Conservation (phyloP, 2,888 invertebrate species). For the Lasioglossum morio region DNA sequence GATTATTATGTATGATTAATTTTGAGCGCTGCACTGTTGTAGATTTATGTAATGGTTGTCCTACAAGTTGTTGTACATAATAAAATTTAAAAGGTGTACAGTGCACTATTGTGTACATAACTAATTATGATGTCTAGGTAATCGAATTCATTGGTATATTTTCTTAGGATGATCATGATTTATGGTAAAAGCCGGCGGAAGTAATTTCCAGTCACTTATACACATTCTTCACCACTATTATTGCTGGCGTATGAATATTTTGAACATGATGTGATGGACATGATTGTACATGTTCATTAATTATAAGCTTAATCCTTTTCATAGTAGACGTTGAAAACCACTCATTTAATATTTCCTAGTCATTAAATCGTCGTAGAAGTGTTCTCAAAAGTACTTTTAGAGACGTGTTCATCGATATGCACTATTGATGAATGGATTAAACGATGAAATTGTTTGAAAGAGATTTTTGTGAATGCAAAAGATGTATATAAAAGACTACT, state of each 20-base stretch:
- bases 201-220: not conserved
- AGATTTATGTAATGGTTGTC: not conserved
- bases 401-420: not conserved
- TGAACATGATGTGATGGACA: not conserved
- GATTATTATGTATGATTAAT: not conserved
- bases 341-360: not conserved
- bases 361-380: not conserved
- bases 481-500: not conserved
- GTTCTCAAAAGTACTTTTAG: not conserved
- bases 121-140: not conserved
- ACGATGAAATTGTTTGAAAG: not conserved
- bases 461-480: not conserved
- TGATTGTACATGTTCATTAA: not conserved
- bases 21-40: not conserved
- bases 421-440: too few species aligned
- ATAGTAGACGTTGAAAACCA: not conserved
- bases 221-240: not conserved
- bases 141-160: not conserved
- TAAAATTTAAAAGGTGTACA: not conserved
- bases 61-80: not conserved
- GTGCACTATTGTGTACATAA: not conserved
- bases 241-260: not conserved
- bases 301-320: not conserved
- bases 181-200: not conserved
- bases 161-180: not conserved